A percentile compares a stretch with the other conserved stretches of the same genome.
These are phyloP conservation scores for Solea solea DNA, from an alignment of 2,113 vertebrate genomes.

Conservation along the genomic window DNA sequence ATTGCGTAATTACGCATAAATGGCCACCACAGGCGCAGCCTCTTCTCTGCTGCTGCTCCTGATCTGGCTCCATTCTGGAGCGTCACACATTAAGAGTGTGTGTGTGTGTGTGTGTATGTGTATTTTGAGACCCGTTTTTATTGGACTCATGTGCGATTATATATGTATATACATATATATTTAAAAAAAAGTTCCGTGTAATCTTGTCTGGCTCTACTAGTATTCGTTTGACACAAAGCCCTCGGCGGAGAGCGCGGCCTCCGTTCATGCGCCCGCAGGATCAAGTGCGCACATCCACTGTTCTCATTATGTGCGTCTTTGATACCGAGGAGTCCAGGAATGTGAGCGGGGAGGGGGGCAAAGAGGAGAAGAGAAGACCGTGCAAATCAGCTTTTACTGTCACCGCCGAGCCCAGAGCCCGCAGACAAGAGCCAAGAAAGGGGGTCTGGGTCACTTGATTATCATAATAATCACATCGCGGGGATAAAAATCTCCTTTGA, in stretches of 20 bases:
- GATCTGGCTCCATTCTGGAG: slow-evolving; percentile 7
- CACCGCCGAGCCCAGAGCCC: slow-evolving; percentile 77
- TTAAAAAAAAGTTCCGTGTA: slow-evolving; percentile 61
- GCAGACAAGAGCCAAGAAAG: slow-evolving; percentile 78
- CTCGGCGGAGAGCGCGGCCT: slow-evolving; percentile 61
- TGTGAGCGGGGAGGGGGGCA: slow-evolving; percentile 73
- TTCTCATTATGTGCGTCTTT: slow-evolving; percentile 75
- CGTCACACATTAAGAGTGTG: slow-evolving; percentile 40
- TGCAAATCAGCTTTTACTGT: slow-evolving; percentile 87
- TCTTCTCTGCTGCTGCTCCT: neutral
- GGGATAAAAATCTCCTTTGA: slow-evolving; percentile 88
- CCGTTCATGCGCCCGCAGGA: slow-evolving; percentile 61
- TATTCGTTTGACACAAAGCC: slow-evolving; percentile 77
- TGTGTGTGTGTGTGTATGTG: too few relatives aligned
- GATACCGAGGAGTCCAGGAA: slow-evolving; percentile 82
- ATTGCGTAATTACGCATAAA: slow-evolving; percentile 26
- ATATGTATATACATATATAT: too few relatives aligned
- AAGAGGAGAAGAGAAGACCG: slow-evolving; percentile 63
- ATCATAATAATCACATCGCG: slow-evolving; percentile 85
- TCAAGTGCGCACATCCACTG: slow-evolving; percentile 74
- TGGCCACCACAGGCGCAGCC: neutral
- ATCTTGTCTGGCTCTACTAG: slow-evolving; percentile 66
- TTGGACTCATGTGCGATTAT: slow-evolving; percentile 61
- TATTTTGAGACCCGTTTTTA: slow-evolving; percentile 35
- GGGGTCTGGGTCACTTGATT: slow-evolving; percentile 76